phyloP scores from a whole-genome alignment of 2,113 vertebrate species.

The Gnathonemus echidnorhynchus region DNA sequence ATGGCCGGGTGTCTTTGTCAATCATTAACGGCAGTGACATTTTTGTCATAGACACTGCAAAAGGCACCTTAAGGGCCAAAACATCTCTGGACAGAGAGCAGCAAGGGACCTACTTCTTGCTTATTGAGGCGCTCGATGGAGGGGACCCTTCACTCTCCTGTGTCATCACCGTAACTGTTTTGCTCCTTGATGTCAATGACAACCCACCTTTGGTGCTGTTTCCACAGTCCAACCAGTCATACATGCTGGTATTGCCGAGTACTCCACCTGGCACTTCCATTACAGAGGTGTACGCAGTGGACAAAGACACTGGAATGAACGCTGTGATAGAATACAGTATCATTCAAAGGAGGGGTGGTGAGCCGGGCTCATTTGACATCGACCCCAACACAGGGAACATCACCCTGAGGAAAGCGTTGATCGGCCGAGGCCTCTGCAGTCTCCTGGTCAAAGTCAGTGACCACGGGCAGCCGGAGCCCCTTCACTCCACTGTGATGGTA shows the following conservation, averaged over 20 bases:
- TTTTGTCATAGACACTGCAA: conserved; percentile 93
- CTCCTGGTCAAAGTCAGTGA: conserved; percentile 94
- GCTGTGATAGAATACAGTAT: conserved; percentile 97
- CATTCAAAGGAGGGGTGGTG: conserved; percentile 84
- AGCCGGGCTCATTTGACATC: conserved; percentile 86
- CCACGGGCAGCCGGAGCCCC: conserved; percentile 90
- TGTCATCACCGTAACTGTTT: conserved; percentile 85
- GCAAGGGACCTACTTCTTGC: conserved; percentile 86
- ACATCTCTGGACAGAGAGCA: conserved; percentile 89
- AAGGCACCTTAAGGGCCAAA: conserved; percentile 83
- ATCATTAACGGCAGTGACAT: conserved; percentile 91
- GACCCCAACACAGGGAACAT: conserved; percentile 95
- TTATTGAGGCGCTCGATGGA: conserved; percentile 87
- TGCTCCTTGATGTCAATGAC: conserved; percentile 94
- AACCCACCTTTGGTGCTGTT: conserved; percentile 93
- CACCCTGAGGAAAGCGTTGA: conserved; percentile 84
- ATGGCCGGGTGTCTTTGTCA: conserved; percentile 91
- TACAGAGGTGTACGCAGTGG: conserved; percentile 94
- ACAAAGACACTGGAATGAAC: conserved; percentile 97
- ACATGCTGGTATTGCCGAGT: conserved; percentile 84
- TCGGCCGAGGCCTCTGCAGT: conserved; percentile 84
- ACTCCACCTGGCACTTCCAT: conserved; percentile 92
- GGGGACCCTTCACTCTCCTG: conserved; percentile 90
- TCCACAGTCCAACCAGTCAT: conserved; percentile 95
- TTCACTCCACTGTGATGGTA: conserved; percentile 86